A percentile compares a stretch with the other conserved stretches of the same genome.
phyloP scores from a whole-genome alignment of 2,113 vertebrate genomes.

The Hassar affinis region DNA sequence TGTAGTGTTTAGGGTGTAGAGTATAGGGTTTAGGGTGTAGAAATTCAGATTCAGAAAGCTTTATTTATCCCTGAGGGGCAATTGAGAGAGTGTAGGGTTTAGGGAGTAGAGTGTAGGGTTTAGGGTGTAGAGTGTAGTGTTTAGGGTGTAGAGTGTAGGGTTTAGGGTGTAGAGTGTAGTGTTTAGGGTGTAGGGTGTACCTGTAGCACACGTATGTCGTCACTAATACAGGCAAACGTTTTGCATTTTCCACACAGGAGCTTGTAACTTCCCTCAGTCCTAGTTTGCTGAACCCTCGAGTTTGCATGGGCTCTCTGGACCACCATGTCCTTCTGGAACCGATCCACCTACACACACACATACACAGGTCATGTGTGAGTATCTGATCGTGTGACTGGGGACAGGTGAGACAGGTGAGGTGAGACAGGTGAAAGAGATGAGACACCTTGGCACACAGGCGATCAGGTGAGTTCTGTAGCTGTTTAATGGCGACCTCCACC shows the following conservation, averaged over 20 bases:
- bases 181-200: constrained; percentile 17
- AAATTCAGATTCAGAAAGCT: no score
- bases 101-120: not conserved
- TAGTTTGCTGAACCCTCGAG: constrained; percentile 10
- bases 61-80: no score
- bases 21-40: not conserved
- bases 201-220: constrained; percentile 53
- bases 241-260: constrained; percentile 59
- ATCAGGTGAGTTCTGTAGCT: constrained; percentile 36
- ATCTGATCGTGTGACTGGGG: not conserved
- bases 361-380: not conserved
- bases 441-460: constrained; percentile 26
- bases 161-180: not conserved
- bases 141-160: not conserved
- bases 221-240: constrained; percentile 39
- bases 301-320: constrained; percentile 12
- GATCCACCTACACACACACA: constrained; percentile 46
- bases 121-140: not conserved
- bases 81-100: not conserved
- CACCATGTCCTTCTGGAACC: constrained; percentile 46
- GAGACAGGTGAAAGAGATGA: not conserved
- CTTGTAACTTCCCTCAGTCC: constrained; percentile 27
- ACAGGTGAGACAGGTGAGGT: not conserved
- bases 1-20: not conserved
- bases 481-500: constrained; percentile 51